These are phyloP conservation scores for Malurus cyaneus DNA, from an alignment of 2,113 vertebrate genomes.

Conservation along the genomic window DNA sequence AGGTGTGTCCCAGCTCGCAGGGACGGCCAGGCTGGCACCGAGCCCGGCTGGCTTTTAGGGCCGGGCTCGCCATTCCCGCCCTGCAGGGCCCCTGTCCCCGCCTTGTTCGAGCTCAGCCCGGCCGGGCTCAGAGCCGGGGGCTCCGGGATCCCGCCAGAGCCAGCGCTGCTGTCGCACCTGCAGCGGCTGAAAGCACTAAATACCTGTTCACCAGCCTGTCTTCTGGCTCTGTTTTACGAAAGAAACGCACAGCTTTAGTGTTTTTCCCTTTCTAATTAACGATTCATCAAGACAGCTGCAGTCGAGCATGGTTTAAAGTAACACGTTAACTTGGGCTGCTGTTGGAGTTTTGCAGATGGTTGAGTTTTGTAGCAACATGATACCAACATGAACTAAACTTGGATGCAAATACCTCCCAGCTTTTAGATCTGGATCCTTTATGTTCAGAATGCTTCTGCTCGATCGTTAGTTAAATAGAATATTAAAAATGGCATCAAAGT, in stretches of 20 bases:
- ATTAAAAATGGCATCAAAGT: conserved; percentile 45
- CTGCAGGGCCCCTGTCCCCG: rapidly evolving
- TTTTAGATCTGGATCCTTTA: not conserved
- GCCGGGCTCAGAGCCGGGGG: rapidly evolving
- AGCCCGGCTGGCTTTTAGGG: not conserved
- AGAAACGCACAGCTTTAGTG: not conserved
- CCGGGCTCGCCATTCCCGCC: rapidly evolving
- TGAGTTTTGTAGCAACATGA: not conserved
- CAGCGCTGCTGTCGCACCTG: not conserved
- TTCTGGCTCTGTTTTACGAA: not conserved
- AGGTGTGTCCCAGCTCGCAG: not conserved
- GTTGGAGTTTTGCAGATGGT: conserved; percentile 20
- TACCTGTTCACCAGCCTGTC: not conserved
- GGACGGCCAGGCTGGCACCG: not conserved
- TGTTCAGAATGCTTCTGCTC: not conserved
- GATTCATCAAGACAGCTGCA: not conserved
- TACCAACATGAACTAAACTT: not conserved
- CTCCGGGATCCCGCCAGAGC: not conserved
- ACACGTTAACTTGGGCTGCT: not conserved
- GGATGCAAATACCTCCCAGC: conserved; percentile 30
- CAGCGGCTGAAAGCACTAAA: not conserved
- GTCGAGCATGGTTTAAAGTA: not conserved
- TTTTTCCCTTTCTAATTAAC: not conserved
- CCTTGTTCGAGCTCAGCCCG: rapidly evolving
- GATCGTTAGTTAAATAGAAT: not conserved